Percentiles rank a stretch among this genome's conserved stretches.
These are phyloP conservation scores for Sterrhoptilus dennistouni DNA, from an alignment of 2,113 vertebrate genomes.

Conservation along the genomic window DNA sequence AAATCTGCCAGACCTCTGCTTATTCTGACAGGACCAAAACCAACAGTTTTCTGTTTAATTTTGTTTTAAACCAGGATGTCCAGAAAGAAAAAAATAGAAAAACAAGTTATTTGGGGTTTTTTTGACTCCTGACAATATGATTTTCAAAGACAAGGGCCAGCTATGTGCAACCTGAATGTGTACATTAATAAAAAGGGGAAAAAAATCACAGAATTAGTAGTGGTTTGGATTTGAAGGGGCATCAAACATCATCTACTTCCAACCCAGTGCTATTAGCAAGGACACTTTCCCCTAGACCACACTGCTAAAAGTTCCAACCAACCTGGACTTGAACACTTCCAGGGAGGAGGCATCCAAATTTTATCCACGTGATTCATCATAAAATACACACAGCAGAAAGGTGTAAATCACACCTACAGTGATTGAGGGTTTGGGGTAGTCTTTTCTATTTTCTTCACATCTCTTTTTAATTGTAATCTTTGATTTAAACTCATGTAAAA, in stretches of 20 bases:
- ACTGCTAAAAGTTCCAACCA: background rate
- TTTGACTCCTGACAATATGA: background rate
- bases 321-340: background rate
- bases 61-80: background rate
- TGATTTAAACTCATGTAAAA: background rate
- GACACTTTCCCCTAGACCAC: background rate
- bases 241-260: background rate
- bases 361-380: background rate
- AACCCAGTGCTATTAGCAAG: background rate
- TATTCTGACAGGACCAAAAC: background rate
- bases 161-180: background rate
- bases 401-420: background rate
- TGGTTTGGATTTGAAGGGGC: background rate
- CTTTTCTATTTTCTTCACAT: background rate
- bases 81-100: background rate
- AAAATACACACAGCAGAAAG: background rate
- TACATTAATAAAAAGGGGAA: background rate
- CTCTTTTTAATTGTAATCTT: background rate
- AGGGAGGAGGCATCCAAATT: background rate
- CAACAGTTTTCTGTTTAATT: background rate
- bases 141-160: background rate
- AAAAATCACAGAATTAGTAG: background rate
- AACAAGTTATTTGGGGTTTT: background rate
- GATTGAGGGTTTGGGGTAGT: background rate
- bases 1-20: background rate